These are phyloP conservation scores for Semicossyphus pulcher DNA, from an alignment of 2,113 vertebrate species.

Conservation along the genomic window DNA sequence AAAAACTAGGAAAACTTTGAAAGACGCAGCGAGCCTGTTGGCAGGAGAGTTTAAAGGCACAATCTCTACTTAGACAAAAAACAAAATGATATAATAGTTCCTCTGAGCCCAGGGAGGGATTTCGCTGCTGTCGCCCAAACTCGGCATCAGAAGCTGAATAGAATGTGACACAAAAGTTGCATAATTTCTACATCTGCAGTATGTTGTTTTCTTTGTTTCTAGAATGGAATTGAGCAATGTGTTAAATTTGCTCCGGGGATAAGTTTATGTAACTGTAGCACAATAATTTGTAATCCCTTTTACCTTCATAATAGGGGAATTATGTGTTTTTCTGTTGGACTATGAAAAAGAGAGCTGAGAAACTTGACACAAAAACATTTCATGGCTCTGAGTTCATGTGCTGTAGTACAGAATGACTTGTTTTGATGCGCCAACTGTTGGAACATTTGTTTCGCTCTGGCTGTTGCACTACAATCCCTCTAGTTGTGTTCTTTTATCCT, in stretches of 20 bases:
- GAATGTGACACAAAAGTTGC: constrained; percentile 8
- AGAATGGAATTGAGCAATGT: constrained; percentile 23
- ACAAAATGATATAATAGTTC: constrained; percentile 28
- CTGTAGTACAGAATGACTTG: too few species aligned
- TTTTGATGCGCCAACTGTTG: not conserved
- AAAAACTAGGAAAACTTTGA: constrained; percentile 46
- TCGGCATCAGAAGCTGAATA: constrained; percentile 18
- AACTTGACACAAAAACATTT: not conserved
- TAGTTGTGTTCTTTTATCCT: too few species aligned
- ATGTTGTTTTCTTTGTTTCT: constrained; percentile 31
- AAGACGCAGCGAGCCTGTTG: constrained; percentile 15
- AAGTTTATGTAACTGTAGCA: constrained; percentile 5
- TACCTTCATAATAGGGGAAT: constrained; percentile 1
- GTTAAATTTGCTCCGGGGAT: constrained; percentile 14
- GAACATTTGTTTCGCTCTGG: too few species aligned
- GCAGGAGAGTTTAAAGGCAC: constrained; percentile 41
- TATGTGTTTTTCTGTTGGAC: not conserved
- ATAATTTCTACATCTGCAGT: constrained; percentile 11
- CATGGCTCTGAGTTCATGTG: not conserved
- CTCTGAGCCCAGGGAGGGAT: constrained; percentile 22
- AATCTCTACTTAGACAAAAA: constrained; percentile 47
- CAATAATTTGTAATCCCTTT: constrained; percentile 7
- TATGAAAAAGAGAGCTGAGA: not conserved
- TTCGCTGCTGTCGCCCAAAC: constrained; percentile 14
- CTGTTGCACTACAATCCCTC: too few species aligned